Base-by-base conservation (phyloP, 2,797 vertebrate genomes). In the Myotis vivesi region DNA sequence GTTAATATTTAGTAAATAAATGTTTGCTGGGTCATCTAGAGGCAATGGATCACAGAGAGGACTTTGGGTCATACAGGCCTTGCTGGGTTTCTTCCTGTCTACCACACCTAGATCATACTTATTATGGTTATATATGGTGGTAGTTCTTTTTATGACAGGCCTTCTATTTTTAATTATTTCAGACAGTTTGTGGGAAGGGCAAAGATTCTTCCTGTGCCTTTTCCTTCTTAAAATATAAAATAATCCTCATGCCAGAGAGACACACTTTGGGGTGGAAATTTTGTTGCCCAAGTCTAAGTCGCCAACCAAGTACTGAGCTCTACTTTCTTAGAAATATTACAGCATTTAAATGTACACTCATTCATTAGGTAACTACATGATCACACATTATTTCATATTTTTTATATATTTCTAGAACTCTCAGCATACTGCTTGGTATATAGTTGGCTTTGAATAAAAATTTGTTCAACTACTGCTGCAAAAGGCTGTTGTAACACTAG, bases 331-430 rank as follows among this genome's bases (percentile, higher is more conserved):
- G 16, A 92, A 93, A 95, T 77, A 95, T 4, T 36, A 89, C 16
- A 84, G 17, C 28, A 83, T 22, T 76, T 46, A 89, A 87, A 68
- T 62, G 38, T 57, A 41, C 1, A 86, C 2, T 80, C 80, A 46
- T 41, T 83, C 62, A 85, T 46, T 91, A 66, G 12, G 17, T n/a
- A 87, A 87, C 38, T 81, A 77, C 30, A 62, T 19, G 13, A 75
- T n/a, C 49, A 55, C 36, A 75, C 2, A 22, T 57, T 73, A 69
- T 81, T 85, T 77, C 41, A 81, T 72, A 69, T 53, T 91, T 91
- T 73, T 82, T 84, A 23, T 85, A 75, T 92, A 94, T 94, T 84
- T 93, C 30, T 66, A 92, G 30, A 62, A 73, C 5, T 94, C 46
- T 51, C 6, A 66, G 12, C 19, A 95, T 33, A 85, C 9, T 64